Evolutionary conservation across 2,797 vertebrate genomes (phyloP).

Genomic region (Okamejei kenojei): DNA sequence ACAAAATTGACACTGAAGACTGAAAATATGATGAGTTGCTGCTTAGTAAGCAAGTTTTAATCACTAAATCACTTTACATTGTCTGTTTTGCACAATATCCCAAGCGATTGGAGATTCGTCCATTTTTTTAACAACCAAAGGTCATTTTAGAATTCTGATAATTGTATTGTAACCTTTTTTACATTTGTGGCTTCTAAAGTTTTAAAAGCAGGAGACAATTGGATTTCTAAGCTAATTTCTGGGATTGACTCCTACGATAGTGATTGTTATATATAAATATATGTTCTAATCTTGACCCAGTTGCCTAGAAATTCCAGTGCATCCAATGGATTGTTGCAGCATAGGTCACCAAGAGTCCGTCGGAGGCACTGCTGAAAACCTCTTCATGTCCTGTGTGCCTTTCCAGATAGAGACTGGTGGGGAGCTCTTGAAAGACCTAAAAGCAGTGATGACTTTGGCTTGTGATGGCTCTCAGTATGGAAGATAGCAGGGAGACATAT

Average conservation of each 20-base stretch:
- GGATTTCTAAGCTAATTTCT: neutral
- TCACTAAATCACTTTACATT: neutral
- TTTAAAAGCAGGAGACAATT: neutral
- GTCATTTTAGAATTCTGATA: neutral
- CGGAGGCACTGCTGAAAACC: too few species aligned
- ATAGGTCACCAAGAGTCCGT: too few species aligned
- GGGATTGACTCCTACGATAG: neutral
- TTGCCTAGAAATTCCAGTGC: too few species aligned
- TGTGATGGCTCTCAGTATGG: too few species aligned
- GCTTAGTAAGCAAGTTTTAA: neutral
- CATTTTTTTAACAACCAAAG: neutral
- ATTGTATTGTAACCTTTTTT: neutral
- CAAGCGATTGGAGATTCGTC: neutral
- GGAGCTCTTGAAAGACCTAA: too few species aligned
- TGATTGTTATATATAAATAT: neutral
- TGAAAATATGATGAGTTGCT: neutral
- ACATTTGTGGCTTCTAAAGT: neutral
- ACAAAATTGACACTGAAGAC: neutral
- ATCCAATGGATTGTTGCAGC: too few species aligned
- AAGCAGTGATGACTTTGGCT: too few species aligned
- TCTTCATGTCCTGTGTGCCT: too few species aligned
- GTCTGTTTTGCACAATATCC: neutral
- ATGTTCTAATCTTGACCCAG: neutral
- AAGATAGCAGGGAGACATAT: too few species aligned
- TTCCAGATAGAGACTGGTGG: too few species aligned